Conservation (phyloP, 2,888 invertebrate species). For the Drosophila anomalata region DNA sequence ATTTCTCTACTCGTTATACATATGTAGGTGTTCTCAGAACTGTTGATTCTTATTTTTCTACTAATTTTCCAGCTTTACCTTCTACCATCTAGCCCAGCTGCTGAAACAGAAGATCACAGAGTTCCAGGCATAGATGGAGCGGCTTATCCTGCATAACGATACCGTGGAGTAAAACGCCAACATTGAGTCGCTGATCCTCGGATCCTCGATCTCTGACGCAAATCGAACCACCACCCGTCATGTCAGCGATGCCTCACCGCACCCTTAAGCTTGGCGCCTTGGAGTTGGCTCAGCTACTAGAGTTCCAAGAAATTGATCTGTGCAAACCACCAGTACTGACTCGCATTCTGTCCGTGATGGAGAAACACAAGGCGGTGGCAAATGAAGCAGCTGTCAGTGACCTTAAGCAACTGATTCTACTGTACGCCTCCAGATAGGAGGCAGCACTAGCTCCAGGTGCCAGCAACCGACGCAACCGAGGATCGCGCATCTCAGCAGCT, state of each 20-base stretch:
- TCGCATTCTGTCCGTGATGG: slow-evolving; percentile 72
- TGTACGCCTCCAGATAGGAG: slow-evolving; percentile 56
- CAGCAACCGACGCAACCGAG: background rate
- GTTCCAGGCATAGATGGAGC: slow-evolving; percentile 81
- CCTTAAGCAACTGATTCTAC: slow-evolving; percentile 59
- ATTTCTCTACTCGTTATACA: too few species aligned
- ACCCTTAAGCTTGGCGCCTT: slow-evolving; percentile 50
- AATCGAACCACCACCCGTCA: slow-evolving; percentile 81
- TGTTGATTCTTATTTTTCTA: background rate
- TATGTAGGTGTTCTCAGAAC: too few species aligned
- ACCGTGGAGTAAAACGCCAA: slow-evolving; percentile 82
- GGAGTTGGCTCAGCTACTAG: slow-evolving; percentile 86
- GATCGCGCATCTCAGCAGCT: too few species aligned
- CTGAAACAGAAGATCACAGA: slow-evolving; percentile 80
- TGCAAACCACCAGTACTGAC: slow-evolving; percentile 72
- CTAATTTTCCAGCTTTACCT: slow-evolving; percentile 75
- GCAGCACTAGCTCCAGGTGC: slow-evolving; percentile 9
- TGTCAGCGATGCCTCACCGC: slow-evolving; percentile 84
- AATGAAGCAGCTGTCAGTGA: slow-evolving; percentile 69
- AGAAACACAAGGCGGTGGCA: slow-evolving; percentile 65
- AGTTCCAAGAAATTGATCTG: slow-evolving; percentile 72
- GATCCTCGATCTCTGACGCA: slow-evolving; percentile 84
- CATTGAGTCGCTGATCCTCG: slow-evolving; percentile 84
- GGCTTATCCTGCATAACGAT: slow-evolving; percentile 84
- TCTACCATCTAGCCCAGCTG: slow-evolving; percentile 77